Evolutionary conservation across 2,888 invertebrate genomes (phyloP).

Genomic region (Craniophora ligustri): DNA sequence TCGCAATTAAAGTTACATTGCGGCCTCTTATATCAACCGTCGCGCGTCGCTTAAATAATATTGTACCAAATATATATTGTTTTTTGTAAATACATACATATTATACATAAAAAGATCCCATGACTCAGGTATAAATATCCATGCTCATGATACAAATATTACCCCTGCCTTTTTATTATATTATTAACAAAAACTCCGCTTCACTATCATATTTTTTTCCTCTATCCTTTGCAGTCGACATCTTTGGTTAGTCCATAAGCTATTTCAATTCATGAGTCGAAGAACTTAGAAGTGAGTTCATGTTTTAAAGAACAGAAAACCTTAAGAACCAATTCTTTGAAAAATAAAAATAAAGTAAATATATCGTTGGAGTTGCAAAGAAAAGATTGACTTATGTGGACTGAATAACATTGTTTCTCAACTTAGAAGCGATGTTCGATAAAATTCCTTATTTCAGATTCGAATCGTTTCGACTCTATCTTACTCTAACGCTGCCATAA

Average conservation of each 20-base stretch:
- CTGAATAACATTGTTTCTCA: slow-evolving; percentile 20
- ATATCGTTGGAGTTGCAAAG: slow-evolving; percentile 26
- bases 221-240: not conserved
- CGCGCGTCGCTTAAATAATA: too few relatives aligned
- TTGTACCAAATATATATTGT: too few relatives aligned
- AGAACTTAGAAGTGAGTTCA: slow-evolving; percentile 23
- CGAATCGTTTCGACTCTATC: slow-evolving; percentile 15
- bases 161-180: not conserved
- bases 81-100: too few relatives aligned
- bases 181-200: not conserved
- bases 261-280: slow-evolving; percentile 12
- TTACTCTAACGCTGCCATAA: not conserved
- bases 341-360: slow-evolving; percentile 28
- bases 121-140: too few relatives aligned
- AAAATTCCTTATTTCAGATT: slow-evolving; percentile 26
- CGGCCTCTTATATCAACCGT: slow-evolving; percentile 4
- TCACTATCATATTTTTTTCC: not conserved
- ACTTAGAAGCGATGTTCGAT: slow-evolving; percentile 27
- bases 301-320: slow-evolving; percentile 38
- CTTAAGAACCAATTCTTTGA: slow-evolving; percentile 9
- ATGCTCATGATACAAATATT: too few relatives aligned
- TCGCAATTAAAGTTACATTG: slow-evolving; percentile 4
- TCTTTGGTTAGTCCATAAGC: slow-evolving; percentile 10
- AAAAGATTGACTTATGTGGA: slow-evolving; percentile 32
- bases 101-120: too few relatives aligned